Evolutionary conservation across 2,113 vertebrate genomes (phyloP).

Genomic region (Heliornis fulica): DNA sequence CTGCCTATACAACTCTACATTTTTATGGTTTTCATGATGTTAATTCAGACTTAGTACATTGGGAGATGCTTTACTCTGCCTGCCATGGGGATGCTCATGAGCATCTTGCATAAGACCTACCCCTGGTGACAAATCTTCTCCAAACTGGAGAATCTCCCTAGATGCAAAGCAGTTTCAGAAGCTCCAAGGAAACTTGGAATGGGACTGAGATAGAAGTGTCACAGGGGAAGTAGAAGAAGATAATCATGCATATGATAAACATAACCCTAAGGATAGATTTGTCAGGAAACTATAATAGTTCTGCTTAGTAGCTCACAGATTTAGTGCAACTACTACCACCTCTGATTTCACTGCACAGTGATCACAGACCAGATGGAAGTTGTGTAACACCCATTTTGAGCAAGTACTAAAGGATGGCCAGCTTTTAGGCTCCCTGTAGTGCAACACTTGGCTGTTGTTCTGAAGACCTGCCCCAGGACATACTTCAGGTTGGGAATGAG

Average conservation of each 20-base stretch:
- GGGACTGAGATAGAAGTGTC: not conserved
- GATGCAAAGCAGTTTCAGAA: not conserved
- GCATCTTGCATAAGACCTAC: not conserved
- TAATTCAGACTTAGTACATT: not conserved
- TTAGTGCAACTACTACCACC: not conserved
- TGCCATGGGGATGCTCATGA: not conserved
- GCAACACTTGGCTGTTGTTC: not conserved
- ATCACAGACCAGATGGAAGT: not conserved
- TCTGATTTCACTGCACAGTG: not conserved
- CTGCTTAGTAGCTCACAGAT: not conserved
- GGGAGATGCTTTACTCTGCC: not conserved
- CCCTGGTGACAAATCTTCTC: not conserved
- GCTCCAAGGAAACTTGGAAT: not conserved
- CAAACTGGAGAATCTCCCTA: not conserved
- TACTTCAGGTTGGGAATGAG: no score
- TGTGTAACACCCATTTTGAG: not conserved
- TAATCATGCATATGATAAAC: not conserved
- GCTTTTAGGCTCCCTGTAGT: not conserved
- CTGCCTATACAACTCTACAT: not conserved
- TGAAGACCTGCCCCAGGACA: not conserved
- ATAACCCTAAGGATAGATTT: not conserved
- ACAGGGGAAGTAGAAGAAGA: not conserved
- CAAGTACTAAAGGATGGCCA: not conserved
- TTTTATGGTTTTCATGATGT: not conserved
- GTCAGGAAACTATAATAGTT: not conserved